Conservation (phyloP, 2,888 invertebrate species). For the Panzeria rudis region DNA sequence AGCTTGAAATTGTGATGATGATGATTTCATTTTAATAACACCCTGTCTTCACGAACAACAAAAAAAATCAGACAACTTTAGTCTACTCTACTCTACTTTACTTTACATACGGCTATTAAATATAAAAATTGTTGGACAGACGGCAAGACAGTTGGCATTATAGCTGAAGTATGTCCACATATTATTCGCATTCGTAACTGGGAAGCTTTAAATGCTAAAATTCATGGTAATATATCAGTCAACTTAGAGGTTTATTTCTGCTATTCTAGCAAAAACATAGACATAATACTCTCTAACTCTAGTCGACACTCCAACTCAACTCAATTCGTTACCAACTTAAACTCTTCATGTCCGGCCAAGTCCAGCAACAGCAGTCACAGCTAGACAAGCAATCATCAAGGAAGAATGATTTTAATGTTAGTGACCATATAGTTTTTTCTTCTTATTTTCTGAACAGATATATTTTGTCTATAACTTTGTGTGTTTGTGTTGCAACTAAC, state of each 20-base stretch:
- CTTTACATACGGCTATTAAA: slow-evolving; percentile 66
- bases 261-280: slow-evolving; percentile 51
- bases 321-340: slow-evolving; percentile 39
- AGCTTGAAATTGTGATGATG: slow-evolving; percentile 76
- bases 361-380: slow-evolving; percentile 12
- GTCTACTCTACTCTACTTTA: slow-evolving; percentile 68
- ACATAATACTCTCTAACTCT: slow-evolving; percentile 65
- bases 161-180: slow-evolving; percentile 55
- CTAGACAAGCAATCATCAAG: slow-evolving; percentile 59
- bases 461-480: slow-evolving; percentile 12
- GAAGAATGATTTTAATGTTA: slow-evolving; percentile 55
- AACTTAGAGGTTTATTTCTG: slow-evolving; percentile 58
- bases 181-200: slow-evolving; percentile 76
- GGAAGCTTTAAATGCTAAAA: slow-evolving; percentile 82
- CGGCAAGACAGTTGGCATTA: slow-evolving; percentile 47
- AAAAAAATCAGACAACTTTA: slow-evolving; percentile 47
- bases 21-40: slow-evolving; percentile 83
- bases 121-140: slow-evolving; percentile 55
- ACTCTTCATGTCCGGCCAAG: slow-evolving; percentile 13
- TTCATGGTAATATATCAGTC: slow-evolving; percentile 80
- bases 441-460: neutral
- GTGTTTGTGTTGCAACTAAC: neutral
- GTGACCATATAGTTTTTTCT: slow-evolving; percentile 32
- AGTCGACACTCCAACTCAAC: slow-evolving; percentile 65
- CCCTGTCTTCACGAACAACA: slow-evolving; percentile 67